Evolutionary conservation across 2,797 vertebrate genomes (phyloP), one percentile per base, ranked within the genome.

Genomic region (Antennarius maculatus): DNA sequence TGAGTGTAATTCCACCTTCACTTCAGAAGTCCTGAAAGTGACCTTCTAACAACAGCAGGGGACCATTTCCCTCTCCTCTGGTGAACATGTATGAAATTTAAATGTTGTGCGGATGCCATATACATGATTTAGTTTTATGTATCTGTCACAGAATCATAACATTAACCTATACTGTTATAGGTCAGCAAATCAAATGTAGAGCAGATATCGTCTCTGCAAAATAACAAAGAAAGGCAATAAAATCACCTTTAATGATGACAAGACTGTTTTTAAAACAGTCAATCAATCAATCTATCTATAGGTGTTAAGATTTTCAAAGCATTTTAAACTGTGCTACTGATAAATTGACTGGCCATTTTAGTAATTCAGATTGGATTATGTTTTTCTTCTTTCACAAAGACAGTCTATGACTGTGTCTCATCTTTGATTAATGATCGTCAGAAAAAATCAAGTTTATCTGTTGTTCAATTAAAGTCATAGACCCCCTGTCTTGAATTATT

Each of bases 1-100:
- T 81, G 51, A 69, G 49, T 83, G 85, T 80, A 86, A 90, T 82
- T 83, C 50, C 81, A 86, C 60, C 78, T 86, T 74, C 66, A 29
- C 41, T 56, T 77, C 55, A 29, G 66, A 74, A 54, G 50, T 63
- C 46, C 51, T 28, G 11, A 76, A 67, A 70, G 42, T 15, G 13
- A 29, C 51, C 65, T 71, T 69, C 71, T 75, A 77, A 71, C 68
- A 81, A 63, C 74, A 59, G 71, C 42, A 42, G 70, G 60, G 62
- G 61, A 81, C 23, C 23, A 34, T 34, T 34, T 34, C 31, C 31
- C 31, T 8, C 31, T 34, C 31, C 31, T 3, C 31, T 34, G 66
- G 50, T 11, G 50, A 69, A 23, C 15, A 46, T 4, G 14, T 14
- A 3, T 12, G 12, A 6, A 46, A 16, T n/a, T 12, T 46, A n/a